phyloP scores from a whole-genome alignment of 2,888 invertebrate genomes.

The Ichneumoninae sp. region DNA sequence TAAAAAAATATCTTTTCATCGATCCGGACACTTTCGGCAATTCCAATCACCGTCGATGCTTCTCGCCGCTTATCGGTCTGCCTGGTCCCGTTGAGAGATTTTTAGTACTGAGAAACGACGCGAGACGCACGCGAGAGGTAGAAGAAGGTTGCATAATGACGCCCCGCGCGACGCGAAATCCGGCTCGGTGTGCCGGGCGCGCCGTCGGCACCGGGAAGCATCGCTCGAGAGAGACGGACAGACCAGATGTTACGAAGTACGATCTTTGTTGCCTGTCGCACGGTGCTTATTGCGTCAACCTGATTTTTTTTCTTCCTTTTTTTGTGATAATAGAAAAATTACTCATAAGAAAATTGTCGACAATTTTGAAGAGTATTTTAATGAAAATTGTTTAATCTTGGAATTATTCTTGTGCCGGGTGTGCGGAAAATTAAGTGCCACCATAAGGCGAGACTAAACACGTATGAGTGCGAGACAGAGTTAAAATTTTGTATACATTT shows the following conservation, averaged over 20 bases:
- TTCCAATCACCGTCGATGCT: background rate
- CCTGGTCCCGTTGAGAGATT: background rate
- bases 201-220: conserved; percentile 54
- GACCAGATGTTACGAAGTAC: conserved; percentile 7
- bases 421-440: too few relatives aligned
- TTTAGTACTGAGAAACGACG: background rate
- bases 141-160: conserved; percentile 81
- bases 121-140: background rate
- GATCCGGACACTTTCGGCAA: background rate
- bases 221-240: background rate
- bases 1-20: background rate
- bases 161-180: conserved; percentile 73
- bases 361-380: too few relatives aligned
- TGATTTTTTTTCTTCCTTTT: background rate
- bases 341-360: too few relatives aligned
- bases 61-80: background rate
- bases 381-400: too few relatives aligned
- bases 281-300: background rate
- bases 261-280: background rate
- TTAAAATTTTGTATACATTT: too few relatives aligned
- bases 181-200: conserved; percentile 47
- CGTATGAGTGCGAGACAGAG: too few relatives aligned
- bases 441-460: too few relatives aligned
- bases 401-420: too few relatives aligned
- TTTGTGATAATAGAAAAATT: too few relatives aligned